Evolutionary conservation across 2,113 vertebrate genomes (phyloP).

Genomic region (Formicarius rufipectus): DNA sequence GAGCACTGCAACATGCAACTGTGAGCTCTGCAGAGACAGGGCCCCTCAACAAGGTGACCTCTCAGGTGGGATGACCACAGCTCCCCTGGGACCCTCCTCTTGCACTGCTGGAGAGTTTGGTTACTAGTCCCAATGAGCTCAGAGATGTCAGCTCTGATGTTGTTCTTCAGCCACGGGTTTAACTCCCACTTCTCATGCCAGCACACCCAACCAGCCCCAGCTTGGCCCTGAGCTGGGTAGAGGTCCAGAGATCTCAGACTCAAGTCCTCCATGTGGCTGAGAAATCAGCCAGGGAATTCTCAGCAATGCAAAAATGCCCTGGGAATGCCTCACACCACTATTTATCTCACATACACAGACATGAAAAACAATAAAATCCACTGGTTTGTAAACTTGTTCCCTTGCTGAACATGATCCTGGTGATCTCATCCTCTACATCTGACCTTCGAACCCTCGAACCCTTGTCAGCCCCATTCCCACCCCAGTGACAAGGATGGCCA

Average conservation of each 20-base stretch:
- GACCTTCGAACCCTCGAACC: neutral
- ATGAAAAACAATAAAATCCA: neutral
- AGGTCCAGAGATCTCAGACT: neutral
- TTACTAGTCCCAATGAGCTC: rapidly evolving
- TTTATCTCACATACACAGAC: neutral
- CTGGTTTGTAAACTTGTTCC: neutral
- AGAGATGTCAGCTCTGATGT: neutral
- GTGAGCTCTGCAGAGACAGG: neutral
- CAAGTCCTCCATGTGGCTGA: neutral
- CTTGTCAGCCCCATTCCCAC: neutral
- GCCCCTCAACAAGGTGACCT: neutral
- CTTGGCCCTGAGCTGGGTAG: neutral
- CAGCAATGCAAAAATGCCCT: no score
- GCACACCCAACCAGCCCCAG: neutral
- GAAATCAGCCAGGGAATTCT: neutral
- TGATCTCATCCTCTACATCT: neutral
- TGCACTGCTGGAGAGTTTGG: neutral
- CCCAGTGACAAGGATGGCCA: neutral
- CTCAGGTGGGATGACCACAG: no score
- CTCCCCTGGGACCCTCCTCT: neutral
- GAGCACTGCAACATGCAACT: neutral
- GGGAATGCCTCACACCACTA: neutral
- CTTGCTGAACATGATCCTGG: neutral
- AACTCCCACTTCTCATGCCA: neutral
- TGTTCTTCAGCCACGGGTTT: neutral